Evolutionary conservation across 2,888 invertebrate species (phyloP).

Genomic region (Orchesellides sinensis): DNA sequence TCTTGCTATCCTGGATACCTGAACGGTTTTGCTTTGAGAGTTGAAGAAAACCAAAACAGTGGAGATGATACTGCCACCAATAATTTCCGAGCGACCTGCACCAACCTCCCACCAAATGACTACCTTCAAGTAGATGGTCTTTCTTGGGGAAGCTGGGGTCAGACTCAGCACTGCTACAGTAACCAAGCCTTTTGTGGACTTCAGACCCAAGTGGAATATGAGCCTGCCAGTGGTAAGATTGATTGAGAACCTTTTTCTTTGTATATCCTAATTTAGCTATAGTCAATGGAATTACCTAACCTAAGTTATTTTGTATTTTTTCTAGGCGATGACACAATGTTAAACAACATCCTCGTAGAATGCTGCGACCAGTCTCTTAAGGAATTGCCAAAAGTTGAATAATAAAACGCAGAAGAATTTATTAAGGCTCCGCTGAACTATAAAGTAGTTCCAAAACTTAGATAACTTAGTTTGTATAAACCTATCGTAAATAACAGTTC

Average conservation of each 20-base stretch:
- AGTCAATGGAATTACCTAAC: not conserved
- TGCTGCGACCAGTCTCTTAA: too few relatives aligned
- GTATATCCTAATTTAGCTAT: not conserved
- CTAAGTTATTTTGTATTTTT: too few relatives aligned
- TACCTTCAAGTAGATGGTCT: slow-evolving; percentile 63
- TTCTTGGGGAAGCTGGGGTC: slow-evolving; percentile 43
- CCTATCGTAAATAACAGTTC: too few relatives aligned
- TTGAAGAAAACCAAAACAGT: not conserved
- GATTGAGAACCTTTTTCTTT: not conserved
- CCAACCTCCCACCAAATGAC: not conserved
- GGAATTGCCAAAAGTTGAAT: too few relatives aligned
- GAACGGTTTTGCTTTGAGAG: slow-evolving; percentile 4
- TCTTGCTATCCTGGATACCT: slow-evolving; percentile 26
- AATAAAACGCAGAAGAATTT: too few relatives aligned
- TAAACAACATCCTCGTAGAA: slow-evolving; percentile 8
- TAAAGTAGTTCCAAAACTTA: too few relatives aligned
- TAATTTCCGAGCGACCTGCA: slow-evolving; percentile 37
- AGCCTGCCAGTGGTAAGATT: slow-evolving; percentile 17
- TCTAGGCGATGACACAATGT: slow-evolving; percentile 6
- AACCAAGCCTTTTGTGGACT: slow-evolving; percentile 58
- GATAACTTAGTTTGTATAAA: too few relatives aligned
- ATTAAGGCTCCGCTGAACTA: too few relatives aligned
- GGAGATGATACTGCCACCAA: slow-evolving; percentile 40
- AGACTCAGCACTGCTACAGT: slow-evolving; percentile 22
- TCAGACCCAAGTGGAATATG: slow-evolving; percentile 66